A percentile compares a stretch with the other conserved stretches of the same genome.
Conservation (phyloP, 2,797 vertebrate species). For the Artibeus jamaicensis region DNA sequence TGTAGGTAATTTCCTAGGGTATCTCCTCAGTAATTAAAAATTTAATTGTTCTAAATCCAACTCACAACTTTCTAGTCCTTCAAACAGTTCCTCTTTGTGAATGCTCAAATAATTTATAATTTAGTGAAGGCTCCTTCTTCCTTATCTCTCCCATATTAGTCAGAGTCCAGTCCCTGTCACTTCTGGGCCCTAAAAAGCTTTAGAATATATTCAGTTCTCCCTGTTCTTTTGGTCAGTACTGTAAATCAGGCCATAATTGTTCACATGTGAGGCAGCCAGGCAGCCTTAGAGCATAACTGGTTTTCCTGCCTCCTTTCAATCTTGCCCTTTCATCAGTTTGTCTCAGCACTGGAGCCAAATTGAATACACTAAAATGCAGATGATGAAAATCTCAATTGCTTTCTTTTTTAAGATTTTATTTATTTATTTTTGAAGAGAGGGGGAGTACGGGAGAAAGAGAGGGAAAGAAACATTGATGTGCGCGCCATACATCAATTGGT, state of each 20-base stretch:
- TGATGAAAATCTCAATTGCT: slow-evolving; percentile 20
- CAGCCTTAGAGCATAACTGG: not conserved
- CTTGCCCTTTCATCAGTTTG: not conserved
- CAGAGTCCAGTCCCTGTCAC: not conserved
- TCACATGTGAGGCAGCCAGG: not conserved
- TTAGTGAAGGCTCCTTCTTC: not conserved
- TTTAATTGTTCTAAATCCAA: not conserved
- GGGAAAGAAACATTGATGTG: too few relatives aligned
- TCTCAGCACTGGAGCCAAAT: not conserved
- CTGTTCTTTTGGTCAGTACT: not conserved
- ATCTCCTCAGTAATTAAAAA: not conserved
- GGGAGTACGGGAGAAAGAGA: too few relatives aligned
- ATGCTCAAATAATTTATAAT: not conserved
- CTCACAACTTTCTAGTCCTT: not conserved
- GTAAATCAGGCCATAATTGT: not conserved
- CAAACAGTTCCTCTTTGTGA: not conserved
- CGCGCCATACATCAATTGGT: too few relatives aligned
- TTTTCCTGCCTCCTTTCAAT: not conserved
- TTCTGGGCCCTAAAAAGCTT: not conserved
- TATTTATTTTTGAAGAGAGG: too few relatives aligned
- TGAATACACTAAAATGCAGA: not conserved
- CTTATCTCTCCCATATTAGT: not conserved
- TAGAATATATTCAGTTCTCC: not conserved
- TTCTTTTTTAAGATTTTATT: not conserved
- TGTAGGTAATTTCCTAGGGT: not conserved